These are phyloP conservation scores for Petrocephalus schoutedeni DNA, from an alignment of 2,797 vertebrate genomes.

Conservation along the genomic window DNA sequence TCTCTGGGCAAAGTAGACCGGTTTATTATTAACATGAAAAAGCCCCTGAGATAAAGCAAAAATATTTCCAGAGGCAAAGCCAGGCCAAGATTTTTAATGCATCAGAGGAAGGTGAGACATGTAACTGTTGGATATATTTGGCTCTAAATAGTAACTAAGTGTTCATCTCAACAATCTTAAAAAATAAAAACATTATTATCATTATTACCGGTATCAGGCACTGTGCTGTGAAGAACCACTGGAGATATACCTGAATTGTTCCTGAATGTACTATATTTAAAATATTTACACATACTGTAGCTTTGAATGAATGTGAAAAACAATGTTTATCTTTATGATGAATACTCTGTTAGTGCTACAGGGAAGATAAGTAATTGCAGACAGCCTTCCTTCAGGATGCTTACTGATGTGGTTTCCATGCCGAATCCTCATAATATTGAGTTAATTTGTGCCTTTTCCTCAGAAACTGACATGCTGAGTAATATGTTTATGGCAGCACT, in stretches of 20 bases:
- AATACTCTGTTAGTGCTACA: neutral
- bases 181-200: neutral
- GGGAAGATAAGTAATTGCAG: neutral
- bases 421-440: neutral
- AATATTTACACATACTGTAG: neutral
- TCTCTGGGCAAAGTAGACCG: neutral
- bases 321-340: neutral
- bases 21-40: conserved; percentile 13
- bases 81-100: neutral
- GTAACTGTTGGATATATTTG: neutral
- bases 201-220: neutral
- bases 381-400: neutral
- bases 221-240: neutral
- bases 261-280: neutral
- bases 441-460: neutral
- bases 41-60: conserved; percentile 10
- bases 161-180: neutral
- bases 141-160: neutral
- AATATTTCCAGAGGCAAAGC: neutral
- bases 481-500: neutral
- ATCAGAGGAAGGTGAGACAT: neutral
- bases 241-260: neutral
- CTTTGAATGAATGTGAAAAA: neutral
- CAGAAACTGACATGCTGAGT: neutral
- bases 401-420: neutral